Evolutionary conservation across 2,113 vertebrate species (phyloP).

Genomic region (Notechis scutatus): DNA sequence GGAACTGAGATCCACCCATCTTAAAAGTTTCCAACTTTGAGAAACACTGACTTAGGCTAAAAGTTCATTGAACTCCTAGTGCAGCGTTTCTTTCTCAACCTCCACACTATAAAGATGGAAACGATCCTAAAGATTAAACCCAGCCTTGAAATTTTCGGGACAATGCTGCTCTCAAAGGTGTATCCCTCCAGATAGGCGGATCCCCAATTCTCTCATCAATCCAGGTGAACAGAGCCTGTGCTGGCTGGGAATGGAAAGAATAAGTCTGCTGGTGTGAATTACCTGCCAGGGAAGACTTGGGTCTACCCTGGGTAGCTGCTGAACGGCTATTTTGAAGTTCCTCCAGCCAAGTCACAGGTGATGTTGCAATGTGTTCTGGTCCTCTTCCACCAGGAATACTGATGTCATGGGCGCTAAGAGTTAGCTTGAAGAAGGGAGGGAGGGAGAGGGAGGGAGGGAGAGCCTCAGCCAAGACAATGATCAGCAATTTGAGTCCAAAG

Average conservation of each 20-base stretch:
- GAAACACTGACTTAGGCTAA: not conserved
- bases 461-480: not conserved
- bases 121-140: not conserved
- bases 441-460: not conserved
- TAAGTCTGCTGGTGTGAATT: not conserved
- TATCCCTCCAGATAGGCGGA: not conserved
- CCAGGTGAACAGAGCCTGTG: not conserved
- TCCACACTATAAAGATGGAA: not conserved
- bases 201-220: not conserved
- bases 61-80: not conserved
- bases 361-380: not conserved
- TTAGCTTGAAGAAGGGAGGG: not conserved
- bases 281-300: not conserved
- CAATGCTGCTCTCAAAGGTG: not conserved
- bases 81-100: not conserved
- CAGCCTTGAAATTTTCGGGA: not conserved
- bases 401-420: not conserved
- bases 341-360: not conserved
- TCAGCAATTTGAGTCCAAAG: not conserved
- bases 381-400: not conserved
- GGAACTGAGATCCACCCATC: not conserved
- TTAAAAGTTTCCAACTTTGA: not conserved
- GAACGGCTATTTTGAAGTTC: not conserved
- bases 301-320: not conserved
- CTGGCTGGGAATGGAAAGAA: not conserved